Conservation (phyloP, 2,888 invertebrate species). For the Mesochorus sp. region DNA sequence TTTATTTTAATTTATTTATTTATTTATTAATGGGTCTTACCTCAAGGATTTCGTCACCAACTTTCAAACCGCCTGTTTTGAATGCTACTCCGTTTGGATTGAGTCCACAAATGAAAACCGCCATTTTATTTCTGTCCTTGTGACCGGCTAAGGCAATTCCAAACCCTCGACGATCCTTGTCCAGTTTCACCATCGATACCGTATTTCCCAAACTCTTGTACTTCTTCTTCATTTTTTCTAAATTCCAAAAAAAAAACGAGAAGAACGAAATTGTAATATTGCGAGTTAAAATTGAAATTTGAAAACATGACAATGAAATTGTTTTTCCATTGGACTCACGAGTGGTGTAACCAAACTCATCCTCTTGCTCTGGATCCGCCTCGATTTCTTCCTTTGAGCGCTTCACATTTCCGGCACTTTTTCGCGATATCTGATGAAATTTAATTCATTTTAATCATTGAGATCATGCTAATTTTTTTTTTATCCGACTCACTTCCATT, state of each 20-base stretch:
- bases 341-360: constrained; percentile 96
- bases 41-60: constrained; percentile 98
- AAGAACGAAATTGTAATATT: not conserved
- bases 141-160: constrained; percentile 98
- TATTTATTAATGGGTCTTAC: too few relatives aligned
- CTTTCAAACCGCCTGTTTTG: constrained; percentile 88
- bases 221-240: constrained; percentile 96
- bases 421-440: constrained; percentile 89
- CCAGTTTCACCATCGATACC: constrained; percentile 89
- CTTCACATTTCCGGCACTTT: constrained; percentile 93
- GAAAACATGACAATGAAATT: not conserved
- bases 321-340: constrained; percentile 85
- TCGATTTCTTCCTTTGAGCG: constrained; percentile 89
- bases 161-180: constrained; percentile 89
- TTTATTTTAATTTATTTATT: too few relatives aligned
- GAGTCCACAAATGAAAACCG: constrained; percentile 97
- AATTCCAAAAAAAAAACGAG: constrained; percentile 84
- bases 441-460: not conserved
- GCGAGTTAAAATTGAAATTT: too few relatives aligned
- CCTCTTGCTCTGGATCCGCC: constrained; percentile 93
- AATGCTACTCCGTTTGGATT: constrained; percentile 93
- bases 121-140: constrained; percentile 96
- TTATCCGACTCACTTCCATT: constrained; percentile 84
- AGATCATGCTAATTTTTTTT: too few relatives aligned
- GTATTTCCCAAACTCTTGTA: constrained; percentile 91